Evolutionary conservation across 2,888 invertebrate genomes (phyloP), one percentile per base, ranked within the genome.

Genomic region (Leptinotarsa tumamoca): DNA sequence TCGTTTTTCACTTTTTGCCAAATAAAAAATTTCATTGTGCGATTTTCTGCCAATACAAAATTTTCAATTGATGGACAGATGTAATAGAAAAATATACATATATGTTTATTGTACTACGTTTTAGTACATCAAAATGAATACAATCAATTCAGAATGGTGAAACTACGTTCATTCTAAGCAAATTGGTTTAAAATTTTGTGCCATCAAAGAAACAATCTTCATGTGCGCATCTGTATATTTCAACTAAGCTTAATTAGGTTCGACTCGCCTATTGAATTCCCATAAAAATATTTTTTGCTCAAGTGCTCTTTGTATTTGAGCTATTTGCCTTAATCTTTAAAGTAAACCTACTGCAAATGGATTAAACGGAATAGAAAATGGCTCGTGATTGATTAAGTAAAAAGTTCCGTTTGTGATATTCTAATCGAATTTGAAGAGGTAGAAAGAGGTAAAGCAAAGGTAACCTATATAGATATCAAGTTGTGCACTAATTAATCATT

Each of bases 401-500:
- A 72, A 61, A 61, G 76, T 78, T 78, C 74, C 72, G 74, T 81
- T 81, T 85, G 85, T 85, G 85, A 85, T 85, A 85, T 82, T 81
- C 74, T 80, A 83, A 85, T 83, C 85, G 84, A 84, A 85, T 85
- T 85, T 84, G 83, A 80, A 77, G 76, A 78, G 78, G 58, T 61
- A 18, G 51, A 70, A 58, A 58, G 49, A 10, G 10, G 43, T n/a
- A 10, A 5, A 63, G 17, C 63, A 63, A 63, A 63, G 63, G 33
- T 63, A 63, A 43, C 63, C 43, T 43, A 63, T 27, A 63, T 1
- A 14, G 10, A 43, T 15, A 17, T 52, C 14, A 17, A 52, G 3
- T 43, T 10, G 43, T 43, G 10, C 3, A 43, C 43, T 43, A 13
- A 43, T 43, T 43, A 10, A 10, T 43, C 10, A 10, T 43, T 43